Percentiles rank a stretch among this genome's conserved stretches.
Conservation (phyloP, 2,797 vertebrate genomes). For the Melanotaenia parkinsoni region DNA sequence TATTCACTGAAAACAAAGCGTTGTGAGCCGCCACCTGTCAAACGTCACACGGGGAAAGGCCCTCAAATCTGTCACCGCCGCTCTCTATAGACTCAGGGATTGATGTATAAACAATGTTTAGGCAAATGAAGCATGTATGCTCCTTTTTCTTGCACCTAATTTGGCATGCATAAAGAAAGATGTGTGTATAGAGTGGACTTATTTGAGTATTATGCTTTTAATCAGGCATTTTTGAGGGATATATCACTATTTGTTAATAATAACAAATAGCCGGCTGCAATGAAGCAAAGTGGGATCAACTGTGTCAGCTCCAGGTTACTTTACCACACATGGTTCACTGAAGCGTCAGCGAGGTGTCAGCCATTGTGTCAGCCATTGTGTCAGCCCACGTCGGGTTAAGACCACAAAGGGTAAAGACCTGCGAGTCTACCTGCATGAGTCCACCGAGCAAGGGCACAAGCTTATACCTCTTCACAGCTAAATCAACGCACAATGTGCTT, state of each 20-base stretch:
- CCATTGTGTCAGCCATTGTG: no score
- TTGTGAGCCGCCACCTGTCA: conserved; percentile 59
- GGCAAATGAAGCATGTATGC: neutral
- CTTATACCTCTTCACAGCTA: no score
- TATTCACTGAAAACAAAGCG: conserved; percentile 49
- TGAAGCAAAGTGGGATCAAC: no score
- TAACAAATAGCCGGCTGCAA: no score
- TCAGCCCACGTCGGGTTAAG: no score
- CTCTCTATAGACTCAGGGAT: conserved; percentile 9
- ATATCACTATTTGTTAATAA: neutral
- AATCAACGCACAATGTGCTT: no score
- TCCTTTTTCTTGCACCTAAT: neutral
- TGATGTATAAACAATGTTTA: neutral
- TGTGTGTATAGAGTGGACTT: neutral
- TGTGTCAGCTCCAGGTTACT: no score
- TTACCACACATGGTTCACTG: no score
- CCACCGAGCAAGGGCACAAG: no score
- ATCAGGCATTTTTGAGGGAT: neutral
- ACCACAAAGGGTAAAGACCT: no score
- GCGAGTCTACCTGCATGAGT: no score
- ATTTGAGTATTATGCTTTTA: neutral
- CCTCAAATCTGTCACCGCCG: conserved; percentile 33
- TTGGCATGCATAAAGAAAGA: neutral
- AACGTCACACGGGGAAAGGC: conserved; percentile 40
- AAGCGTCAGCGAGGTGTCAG: no score